A percentile compares a stretch with the other conserved stretches of the same genome.
These are phyloP conservation scores for Chrysodeixis includens DNA, from an alignment of 2,888 invertebrate genomes.

Conservation along the genomic window DNA sequence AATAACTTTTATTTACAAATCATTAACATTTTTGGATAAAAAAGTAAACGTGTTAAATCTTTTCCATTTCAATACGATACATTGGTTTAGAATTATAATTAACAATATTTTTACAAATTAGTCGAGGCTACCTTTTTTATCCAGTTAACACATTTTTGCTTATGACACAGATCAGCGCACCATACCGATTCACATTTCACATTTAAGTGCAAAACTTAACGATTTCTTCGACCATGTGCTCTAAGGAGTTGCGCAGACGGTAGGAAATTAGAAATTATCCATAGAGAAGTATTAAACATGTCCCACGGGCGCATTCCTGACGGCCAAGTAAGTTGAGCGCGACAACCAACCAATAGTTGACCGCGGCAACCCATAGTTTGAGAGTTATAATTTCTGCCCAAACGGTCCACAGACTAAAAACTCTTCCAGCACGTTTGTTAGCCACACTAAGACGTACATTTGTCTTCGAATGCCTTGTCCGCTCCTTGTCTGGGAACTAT, in stretches of 20 bases:
- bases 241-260: background rate
- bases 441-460: background rate
- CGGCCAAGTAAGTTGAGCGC: too few species aligned
- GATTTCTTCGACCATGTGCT: background rate
- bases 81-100: too few species aligned
- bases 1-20: slow-evolving; percentile 26
- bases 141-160: background rate
- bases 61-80: too few species aligned
- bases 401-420: too few species aligned
- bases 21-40: background rate
- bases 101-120: too few species aligned
- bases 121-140: background rate
- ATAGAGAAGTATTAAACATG: too few species aligned
- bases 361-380: background rate
- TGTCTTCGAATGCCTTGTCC: background rate
- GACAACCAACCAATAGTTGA: background rate
- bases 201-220: background rate
- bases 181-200: background rate
- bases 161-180: background rate
- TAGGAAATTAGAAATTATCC: background rate
- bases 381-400: background rate
- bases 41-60: background rate
- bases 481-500: slow-evolving; percentile 55
- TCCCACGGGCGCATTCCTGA: too few species aligned
- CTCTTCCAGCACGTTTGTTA: background rate